These are phyloP conservation scores for Mergus octosetaceus DNA, from an alignment of 2,797 vertebrate species.

Conservation along the genomic window DNA sequence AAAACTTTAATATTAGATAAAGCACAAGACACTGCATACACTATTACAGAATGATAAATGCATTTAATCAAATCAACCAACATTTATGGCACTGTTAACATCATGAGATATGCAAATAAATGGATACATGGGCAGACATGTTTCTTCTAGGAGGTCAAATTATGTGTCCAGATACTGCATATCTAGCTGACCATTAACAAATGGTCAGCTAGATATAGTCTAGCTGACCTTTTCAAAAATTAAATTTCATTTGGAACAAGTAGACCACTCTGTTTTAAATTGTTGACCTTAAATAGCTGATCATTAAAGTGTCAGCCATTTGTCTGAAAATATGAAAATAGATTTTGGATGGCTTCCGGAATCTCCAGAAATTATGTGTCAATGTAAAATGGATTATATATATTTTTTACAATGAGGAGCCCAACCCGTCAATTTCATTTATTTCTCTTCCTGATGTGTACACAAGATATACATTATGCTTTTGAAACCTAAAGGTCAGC, in stretches of 20 bases:
- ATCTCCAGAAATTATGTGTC: conserved; percentile 50
- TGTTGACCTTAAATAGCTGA: conserved; percentile 48
- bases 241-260: conserved; percentile 44
- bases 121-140: not conserved
- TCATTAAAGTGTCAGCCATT: conserved; percentile 40
- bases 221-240: conserved; percentile 28
- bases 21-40: not conserved
- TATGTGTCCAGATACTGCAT: not conserved
- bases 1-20: not conserved
- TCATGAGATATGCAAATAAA: not conserved
- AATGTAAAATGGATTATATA: conserved; percentile 39
- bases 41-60: not conserved
- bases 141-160: not conserved
- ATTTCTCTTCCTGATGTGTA: conserved; percentile 24
- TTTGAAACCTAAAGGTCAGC: conserved; percentile 49
- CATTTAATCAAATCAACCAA: conserved; percentile 6
- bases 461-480: not conserved
- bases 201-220: no score
- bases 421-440: conserved; percentile 33
- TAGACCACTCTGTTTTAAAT: not conserved
- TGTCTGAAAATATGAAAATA: conserved; percentile 57
- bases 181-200: not conserved
- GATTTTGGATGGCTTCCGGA: conserved; percentile 41
- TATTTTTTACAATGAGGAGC: conserved; percentile 2
- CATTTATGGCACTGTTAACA: not conserved